Percentiles rank a stretch among this genome's conserved stretches.
Conservation (phyloP, 2,113 vertebrate genomes). For the Pholis gunnellus region DNA sequence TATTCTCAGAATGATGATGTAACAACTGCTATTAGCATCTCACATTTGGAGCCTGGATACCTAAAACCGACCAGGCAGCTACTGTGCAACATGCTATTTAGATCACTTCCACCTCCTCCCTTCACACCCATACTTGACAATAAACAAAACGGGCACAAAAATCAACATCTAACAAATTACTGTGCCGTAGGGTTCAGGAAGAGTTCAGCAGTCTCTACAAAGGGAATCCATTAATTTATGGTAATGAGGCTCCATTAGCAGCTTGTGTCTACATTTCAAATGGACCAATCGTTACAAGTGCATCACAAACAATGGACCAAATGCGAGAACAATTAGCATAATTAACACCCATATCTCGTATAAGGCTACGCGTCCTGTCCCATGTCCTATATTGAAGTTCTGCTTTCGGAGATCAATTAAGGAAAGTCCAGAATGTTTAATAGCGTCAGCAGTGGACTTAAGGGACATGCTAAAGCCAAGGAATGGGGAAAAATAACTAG, state of each 20-base stretch:
- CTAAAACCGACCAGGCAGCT: slow-evolving; percentile 74
- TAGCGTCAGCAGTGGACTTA: too few species aligned
- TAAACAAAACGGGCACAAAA: slow-evolving; percentile 48
- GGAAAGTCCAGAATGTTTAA: too few species aligned
- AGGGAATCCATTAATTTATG: slow-evolving; percentile 19
- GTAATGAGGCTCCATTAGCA: slow-evolving; percentile 10
- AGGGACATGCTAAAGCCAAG: too few species aligned
- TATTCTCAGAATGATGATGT: slow-evolving; percentile 82
- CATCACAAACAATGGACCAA: background rate
- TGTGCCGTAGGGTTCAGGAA: background rate
- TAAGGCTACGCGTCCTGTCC: background rate
- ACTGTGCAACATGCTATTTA: slow-evolving; percentile 74
- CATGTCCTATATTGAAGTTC: background rate
- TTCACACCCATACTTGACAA: slow-evolving; percentile 41
- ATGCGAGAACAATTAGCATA: background rate
- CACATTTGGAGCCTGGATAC: slow-evolving; percentile 72
- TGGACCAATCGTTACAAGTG: background rate
- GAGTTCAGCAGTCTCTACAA: slow-evolving; percentile 15
- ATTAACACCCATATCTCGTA: background rate
- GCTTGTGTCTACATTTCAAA: background rate
- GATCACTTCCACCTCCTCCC: slow-evolving; percentile 43
- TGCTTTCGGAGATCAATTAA: background rate
- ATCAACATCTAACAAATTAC: slow-evolving; percentile 18
- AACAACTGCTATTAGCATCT: slow-evolving; percentile 77
- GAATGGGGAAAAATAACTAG: too few species aligned